Percentiles rank a stretch among this genome's conserved stretches.
phyloP scores from a whole-genome alignment of 2,888 invertebrate genomes.

The Melolontha melolontha region DNA sequence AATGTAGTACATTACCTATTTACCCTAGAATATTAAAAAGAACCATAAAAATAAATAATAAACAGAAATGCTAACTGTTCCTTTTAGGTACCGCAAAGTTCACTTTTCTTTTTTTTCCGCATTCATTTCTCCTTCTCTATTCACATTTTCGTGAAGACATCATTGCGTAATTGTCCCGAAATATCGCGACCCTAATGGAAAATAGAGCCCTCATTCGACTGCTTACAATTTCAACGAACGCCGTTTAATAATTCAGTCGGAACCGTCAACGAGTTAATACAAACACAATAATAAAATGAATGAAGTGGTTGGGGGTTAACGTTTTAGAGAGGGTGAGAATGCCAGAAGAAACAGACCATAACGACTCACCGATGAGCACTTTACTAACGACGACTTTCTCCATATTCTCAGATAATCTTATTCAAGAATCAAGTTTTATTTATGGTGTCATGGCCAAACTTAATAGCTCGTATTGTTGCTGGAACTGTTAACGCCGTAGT shows the following conservation, averaged over 20 bases:
- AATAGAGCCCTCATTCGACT: conserved; percentile 32
- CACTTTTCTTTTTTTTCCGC: background rate
- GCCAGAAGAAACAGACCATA: conserved; percentile 5
- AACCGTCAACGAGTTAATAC: conserved; percentile 33
- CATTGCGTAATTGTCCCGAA: conserved; percentile 24
- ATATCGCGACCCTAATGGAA: conserved; percentile 32
- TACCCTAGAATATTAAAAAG: too few species aligned
- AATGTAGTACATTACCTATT: too few species aligned
- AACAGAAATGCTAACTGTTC: too few species aligned
- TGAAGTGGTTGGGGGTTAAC: background rate
- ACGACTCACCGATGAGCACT: conserved; percentile 10
- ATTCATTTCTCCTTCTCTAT: conserved; percentile 18
- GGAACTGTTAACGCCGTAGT: too few species aligned
- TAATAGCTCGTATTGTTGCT: too few species aligned
- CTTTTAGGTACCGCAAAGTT: too few species aligned
- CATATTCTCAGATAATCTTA: conserved; percentile 2
- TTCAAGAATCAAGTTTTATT: background rate
- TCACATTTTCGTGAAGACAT: conserved; percentile 5
- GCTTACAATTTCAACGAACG: conserved; percentile 23
- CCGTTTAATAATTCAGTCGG: conserved; percentile 30
- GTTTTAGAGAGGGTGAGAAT: conserved; percentile 9
- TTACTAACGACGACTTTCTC: background rate
- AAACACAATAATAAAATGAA: conserved; percentile 29
- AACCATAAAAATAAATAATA: too few species aligned
- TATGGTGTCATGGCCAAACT: background rate